Base-by-base conservation (phyloP, 37 sponge, comb jelly and placozoan species). In the Halichondria panicea region DNA sequence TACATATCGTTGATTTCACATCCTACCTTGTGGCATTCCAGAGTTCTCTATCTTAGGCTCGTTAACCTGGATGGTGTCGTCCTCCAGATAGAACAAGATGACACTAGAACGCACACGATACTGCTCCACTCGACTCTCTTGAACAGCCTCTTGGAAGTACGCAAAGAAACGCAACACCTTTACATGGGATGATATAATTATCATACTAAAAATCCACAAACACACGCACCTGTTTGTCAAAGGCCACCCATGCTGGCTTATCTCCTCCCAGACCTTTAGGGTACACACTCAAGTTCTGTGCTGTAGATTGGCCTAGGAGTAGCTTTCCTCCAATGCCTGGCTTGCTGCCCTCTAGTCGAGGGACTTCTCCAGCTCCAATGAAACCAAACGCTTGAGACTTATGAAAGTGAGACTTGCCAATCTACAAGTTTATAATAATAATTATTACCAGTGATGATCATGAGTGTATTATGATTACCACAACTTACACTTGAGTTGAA, bases 211-310 rank as follows among this genome's bases (percentile, higher is more conserved):
- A 12, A 15, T 38, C 7, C 35, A 43, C 5, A 9, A 13, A 7
- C 9, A 76, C 21, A 24, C 43, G 44, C 70, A 90, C 91, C 79
- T 97, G 94, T 60, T 89, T 81, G 77, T 98, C 99, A 78, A 95
- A 95, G 53, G 96, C 99, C 36, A 98, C 91, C 99, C 99, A 98
- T 4, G 99, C 91, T 13, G 99, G 99, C 54, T 89, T 66, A 27
- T 88, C 69, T 33, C 76, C 75, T 24, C 96, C 96, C 0, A 81
- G 61, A 30, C 94, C 93, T 35, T 83, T 84, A 24, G 99, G 99
- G 48, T 82, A 95, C 19, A 86, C 75, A 45, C 89, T 95, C 22
- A 43, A 60, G 30, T 81, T 90, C 36, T 76, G 68, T 21, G 66
- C 37, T 7, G 77, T 71, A 5, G 54, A 55, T 61, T 84, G 87